Evolutionary conservation across 2,113 vertebrate genomes (phyloP), one percentile per base, ranked within the genome.

Genomic region (Tragelaphus buxtoni): DNA sequence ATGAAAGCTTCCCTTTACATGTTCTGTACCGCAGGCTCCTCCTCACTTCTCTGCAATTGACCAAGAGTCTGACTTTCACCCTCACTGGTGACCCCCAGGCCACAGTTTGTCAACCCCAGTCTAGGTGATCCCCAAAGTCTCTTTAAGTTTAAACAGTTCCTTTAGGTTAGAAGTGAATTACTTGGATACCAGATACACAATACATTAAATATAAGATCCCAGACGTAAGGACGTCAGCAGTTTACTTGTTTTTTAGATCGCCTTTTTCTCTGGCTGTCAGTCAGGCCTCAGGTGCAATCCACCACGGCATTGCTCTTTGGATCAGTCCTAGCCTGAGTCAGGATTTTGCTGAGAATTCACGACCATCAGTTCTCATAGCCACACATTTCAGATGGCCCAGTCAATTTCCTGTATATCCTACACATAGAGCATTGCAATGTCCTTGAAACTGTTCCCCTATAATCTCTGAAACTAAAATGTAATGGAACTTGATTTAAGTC

Each of bases 101-200:
- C 39, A 22, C 17, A 55, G 65, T 69, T 39, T 22, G n/a, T 88
- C 82, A 90, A n/a, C 6, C 35, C 53, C 45, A 20, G 12, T 58
- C 55, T 74, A 56, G 2, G 7, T 51, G 53, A 17, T 47, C 77
- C 82, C 47, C 61, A 77, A 60, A 61, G 20, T 11, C 32, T 61
- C 35, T 60, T 77, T 49, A 74, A n/a, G 30, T 72, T 77, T 72
- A 53, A 72, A 17, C 30, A 72, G 14, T 79, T 61, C 47, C 63
- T 87, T 96, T 85, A 55, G 95, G 42, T 47, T 22, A 76, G 51
- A 82, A 81, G 49, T 77, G 69, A 58, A 30, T 77, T 47, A 87
- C 84, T 88, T 90, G 4, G 32, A 86, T 56, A 63, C 2, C 65
- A 86, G 24, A 61, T 20, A 56, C 9, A 49, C 3, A 60, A 10